Evolutionary conservation across 2,797 vertebrate species (phyloP).

Genomic region (Nothura maculosa): DNA sequence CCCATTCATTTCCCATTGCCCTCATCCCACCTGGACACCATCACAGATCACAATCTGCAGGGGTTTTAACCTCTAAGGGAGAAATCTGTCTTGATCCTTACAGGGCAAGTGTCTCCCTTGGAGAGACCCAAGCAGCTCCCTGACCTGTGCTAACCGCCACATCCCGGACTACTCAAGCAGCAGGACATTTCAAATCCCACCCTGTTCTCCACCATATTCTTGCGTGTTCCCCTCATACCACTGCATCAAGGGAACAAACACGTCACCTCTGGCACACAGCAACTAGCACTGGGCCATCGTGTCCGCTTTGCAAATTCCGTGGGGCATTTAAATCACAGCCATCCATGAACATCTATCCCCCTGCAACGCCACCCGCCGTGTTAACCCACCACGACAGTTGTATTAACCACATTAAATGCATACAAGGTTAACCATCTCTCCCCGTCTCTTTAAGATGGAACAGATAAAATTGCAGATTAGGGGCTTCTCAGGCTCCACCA

Average conservation of each 20-base stretch:
- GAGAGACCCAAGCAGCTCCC: not conserved
- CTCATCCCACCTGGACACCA: not conserved
- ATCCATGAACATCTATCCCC: rapidly evolving
- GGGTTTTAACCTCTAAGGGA: too few species aligned
- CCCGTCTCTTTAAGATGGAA: not conserved
- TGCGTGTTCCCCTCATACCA: not conserved
- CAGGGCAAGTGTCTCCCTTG: too few species aligned
- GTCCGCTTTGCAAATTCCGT: not conserved
- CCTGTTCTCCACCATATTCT: not conserved
- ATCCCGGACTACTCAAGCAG: not conserved
- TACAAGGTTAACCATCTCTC: conserved; percentile 8
- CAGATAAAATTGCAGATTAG: not conserved
- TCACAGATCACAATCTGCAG: rapidly evolving
- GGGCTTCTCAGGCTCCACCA: not conserved
- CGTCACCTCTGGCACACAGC: rapidly evolving
- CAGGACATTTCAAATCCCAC: not conserved
- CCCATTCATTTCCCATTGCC: rapidly evolving
- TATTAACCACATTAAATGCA: rapidly evolving
- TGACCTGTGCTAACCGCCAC: not conserved
- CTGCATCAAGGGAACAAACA: not conserved
- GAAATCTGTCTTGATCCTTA: too few species aligned
- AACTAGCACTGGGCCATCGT: rapidly evolving
- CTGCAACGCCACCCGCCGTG: rapidly evolving
- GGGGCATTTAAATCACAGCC: not conserved
- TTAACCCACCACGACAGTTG: not conserved